Conservation (phyloP, 2,113 vertebrate genomes). For the Neoarius graeffei region DNA sequence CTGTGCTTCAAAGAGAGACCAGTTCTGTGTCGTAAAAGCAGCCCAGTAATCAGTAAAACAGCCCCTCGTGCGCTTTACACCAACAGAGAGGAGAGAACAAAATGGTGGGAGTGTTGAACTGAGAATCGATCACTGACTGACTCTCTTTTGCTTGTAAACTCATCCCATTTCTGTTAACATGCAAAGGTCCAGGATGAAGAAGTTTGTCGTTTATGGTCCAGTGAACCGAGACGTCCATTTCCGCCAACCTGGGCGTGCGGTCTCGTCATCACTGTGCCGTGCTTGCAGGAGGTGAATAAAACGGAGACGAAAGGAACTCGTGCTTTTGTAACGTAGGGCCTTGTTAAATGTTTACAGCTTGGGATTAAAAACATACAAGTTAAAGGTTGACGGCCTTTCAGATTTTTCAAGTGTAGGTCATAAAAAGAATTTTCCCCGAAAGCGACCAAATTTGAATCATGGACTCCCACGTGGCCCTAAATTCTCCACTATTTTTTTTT, state of each 20-base stretch:
- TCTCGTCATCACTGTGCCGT: neutral
- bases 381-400: neutral
- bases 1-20: neutral
- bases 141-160: neutral
- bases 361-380: conserved; percentile 24
- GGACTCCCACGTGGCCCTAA: too few relatives aligned
- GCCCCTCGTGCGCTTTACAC: neutral
- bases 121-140: neutral
- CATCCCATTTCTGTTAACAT: neutral
- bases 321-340: conserved; percentile 31
- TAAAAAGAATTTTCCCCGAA: too few relatives aligned
- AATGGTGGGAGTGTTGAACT: neutral
- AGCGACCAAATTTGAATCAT: too few relatives aligned
- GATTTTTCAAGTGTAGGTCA: too few relatives aligned
- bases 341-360: conserved; percentile 41
- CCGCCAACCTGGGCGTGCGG: fast-evolving
- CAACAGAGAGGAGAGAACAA: neutral
- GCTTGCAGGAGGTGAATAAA: conserved; percentile 16
- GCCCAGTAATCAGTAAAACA: neutral
- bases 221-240: too few relatives aligned
- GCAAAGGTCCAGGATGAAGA: neutral
- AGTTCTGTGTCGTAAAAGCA: neutral
- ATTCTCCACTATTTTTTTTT: too few relatives aligned
- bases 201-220: neutral
- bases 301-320: neutral